These are phyloP conservation scores for Ataeniobius toweri DNA, from an alignment of 2,797 vertebrate genomes.

Conservation along the genomic window DNA sequence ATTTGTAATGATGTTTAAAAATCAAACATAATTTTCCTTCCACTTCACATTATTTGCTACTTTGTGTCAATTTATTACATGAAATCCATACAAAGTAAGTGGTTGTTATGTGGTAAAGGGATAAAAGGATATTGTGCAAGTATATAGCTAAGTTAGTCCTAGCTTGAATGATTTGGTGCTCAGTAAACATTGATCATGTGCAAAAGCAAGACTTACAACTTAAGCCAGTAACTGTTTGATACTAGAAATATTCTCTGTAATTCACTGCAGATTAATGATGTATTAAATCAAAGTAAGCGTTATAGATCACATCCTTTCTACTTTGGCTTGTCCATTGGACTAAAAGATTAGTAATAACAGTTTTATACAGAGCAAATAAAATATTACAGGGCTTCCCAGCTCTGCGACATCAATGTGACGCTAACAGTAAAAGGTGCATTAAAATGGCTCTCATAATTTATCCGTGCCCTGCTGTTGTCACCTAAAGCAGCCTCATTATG, in stretches of 20 bases:
- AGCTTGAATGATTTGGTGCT: not conserved
- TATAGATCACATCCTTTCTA: not conserved
- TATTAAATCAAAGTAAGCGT: not conserved
- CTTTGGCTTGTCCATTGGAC: not conserved
- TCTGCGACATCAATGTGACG: not conserved
- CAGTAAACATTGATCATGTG: not conserved
- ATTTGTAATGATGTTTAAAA: no score
- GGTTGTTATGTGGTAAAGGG: not conserved
- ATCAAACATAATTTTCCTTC: no score
- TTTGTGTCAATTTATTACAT: not conserved
- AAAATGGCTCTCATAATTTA: not conserved
- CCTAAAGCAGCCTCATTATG: conserved; percentile 16
- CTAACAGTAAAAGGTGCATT: not conserved
- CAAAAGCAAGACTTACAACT: not conserved
- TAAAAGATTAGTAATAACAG: not conserved
- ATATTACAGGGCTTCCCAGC: not conserved
- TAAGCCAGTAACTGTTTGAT: not conserved
- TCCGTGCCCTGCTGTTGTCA: conserved; percentile 2
- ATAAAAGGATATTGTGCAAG: not conserved
- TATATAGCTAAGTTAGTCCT: not conserved
- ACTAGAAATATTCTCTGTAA: not conserved
- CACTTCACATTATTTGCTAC: not conserved
- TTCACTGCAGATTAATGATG: not conserved
- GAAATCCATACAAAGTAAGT: not conserved
- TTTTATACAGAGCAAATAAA: not conserved